These are phyloP conservation scores for Cynaeus angustus DNA, from an alignment of 2,888 invertebrate species.

Conservation along the genomic window DNA sequence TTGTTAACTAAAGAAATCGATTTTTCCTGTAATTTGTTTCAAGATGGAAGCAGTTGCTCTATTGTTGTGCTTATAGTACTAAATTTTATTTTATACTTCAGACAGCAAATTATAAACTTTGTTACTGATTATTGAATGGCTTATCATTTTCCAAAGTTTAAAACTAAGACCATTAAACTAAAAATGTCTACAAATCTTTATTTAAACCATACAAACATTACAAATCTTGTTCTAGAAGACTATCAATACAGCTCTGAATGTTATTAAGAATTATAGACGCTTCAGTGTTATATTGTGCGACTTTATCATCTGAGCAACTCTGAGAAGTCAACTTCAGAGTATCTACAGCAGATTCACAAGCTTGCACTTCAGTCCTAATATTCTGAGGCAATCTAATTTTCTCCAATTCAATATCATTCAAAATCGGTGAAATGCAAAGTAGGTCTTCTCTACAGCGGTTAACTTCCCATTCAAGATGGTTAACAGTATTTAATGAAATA, in stretches of 20 bases:
- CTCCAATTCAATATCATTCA: conserved; percentile 29
- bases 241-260: conserved; percentile 12
- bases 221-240: background rate
- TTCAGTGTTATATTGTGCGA: conserved; percentile 12
- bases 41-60: too few relatives aligned
- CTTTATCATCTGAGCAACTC: conserved; percentile 5
- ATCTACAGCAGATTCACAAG: background rate
- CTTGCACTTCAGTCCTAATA: conserved; percentile 20
- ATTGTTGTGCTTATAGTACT: too few relatives aligned
- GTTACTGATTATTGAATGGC: too few relatives aligned
- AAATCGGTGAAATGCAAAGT: conserved; percentile 19
- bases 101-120: too few relatives aligned
- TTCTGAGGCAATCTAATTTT: conserved; percentile 30
- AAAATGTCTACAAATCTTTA: too few relatives aligned
- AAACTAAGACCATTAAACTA: too few relatives aligned
- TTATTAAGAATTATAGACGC: conserved; percentile 12
- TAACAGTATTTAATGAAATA: conserved; percentile 10
- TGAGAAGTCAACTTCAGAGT: background rate
- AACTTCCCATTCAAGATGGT: conserved; percentile 16
- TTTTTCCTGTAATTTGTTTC: too few relatives aligned
- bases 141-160: too few relatives aligned
- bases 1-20: too few relatives aligned
- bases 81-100: too few relatives aligned
- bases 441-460: conserved; percentile 4
- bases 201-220: background rate